Evolutionary conservation across 2,113 vertebrate species (phyloP), one percentile per base, ranked within the genome.

Genomic region (Mustela lutreola): DNA sequence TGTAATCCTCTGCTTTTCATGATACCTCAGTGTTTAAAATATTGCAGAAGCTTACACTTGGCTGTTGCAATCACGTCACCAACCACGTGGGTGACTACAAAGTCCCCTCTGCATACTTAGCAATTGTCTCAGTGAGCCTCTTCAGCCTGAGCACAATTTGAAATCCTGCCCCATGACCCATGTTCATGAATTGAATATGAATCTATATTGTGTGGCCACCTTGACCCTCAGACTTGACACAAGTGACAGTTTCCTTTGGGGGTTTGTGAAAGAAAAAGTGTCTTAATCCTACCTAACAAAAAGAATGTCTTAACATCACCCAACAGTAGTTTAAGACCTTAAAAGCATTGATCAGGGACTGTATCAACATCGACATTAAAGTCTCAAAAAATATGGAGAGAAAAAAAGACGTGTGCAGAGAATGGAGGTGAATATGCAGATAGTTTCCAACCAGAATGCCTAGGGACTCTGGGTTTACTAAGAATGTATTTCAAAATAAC

Each of bases 251-350:
- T 60, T 75, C 50, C 65, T 90, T 58, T 58, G 58, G 21, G 39
- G 16, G 24, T 92, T 50, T 71, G 11, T 63, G 31, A 94, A 58
- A 87, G 60, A 45, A 89, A 89, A 84, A 75, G 18, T 50, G 7
- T 26, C 22, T 91, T 81, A 60, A 84, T 63, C 5, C 18, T 63
- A 36, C 5, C 19, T 24, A 62, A 86, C 14, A 80, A 67, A 91
- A 95, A 89, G 39, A 26, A 87, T 62, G 31, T 75, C 31, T 95
- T 97, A 53, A 95, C 1, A 9, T n/a, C 48, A 45, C 45, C 93
- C 48, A 73, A 73, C n/a, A 82, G 86, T 58, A 63, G 60, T 36
- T 63, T 45, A 73, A 92, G 60, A 67, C 48, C 4, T 63, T 21
- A 75, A 73, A 89, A n/a, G 33, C 7, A 48, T 21, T 21, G 50